Percentiles rank a stretch among this genome's conserved stretches.
phyloP scores from a whole-genome alignment of 2,888 invertebrate genomes.

The Strigamia crassipes region DNA sequence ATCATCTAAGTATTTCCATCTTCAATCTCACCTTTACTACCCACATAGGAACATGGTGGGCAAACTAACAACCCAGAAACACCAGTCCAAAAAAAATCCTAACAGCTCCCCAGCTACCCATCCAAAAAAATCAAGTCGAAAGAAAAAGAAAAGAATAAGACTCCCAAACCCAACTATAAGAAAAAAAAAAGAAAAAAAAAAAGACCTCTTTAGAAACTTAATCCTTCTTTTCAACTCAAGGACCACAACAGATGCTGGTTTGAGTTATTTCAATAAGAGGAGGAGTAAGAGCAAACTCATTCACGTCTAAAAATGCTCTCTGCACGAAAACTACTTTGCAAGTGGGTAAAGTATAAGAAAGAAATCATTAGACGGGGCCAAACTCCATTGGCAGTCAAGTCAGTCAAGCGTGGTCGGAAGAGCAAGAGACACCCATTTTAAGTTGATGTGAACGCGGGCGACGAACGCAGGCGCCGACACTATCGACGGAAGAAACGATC shows the following conservation, averaged over 20 bases:
- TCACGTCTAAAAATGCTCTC: slow-evolving; percentile 15
- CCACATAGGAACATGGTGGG: background rate
- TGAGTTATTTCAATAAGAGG: slow-evolving; percentile 34
- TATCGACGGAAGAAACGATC: slow-evolving; percentile 30
- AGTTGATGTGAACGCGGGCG: slow-evolving; percentile 24
- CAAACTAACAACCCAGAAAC: background rate
- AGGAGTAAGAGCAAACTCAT: background rate
- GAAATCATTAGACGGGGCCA: slow-evolving; percentile 14
- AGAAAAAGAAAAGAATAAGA: slow-evolving; percentile 28
- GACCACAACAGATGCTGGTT: slow-evolving; percentile 23
- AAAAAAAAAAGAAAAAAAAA: background rate
- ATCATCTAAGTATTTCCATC: background rate
- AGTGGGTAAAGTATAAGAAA: slow-evolving; percentile 19
- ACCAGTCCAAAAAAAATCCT: background rate
- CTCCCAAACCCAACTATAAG: background rate
- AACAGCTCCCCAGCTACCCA: slow-evolving; percentile 10
- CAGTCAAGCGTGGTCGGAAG: background rate
- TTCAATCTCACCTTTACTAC: slow-evolving; percentile 1
- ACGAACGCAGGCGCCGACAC: slow-evolving; percentile 19
- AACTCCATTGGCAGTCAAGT: slow-evolving; percentile 25
- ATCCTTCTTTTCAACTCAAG: slow-evolving; percentile 32
- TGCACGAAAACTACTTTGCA: slow-evolving; percentile 4
- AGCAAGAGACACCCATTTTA: slow-evolving; percentile 34
- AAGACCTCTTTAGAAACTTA: background rate
- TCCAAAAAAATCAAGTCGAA: slow-evolving; percentile 23